Base-by-base conservation (phyloP, 2,113 vertebrate genomes). In the Channa argus region DNA sequence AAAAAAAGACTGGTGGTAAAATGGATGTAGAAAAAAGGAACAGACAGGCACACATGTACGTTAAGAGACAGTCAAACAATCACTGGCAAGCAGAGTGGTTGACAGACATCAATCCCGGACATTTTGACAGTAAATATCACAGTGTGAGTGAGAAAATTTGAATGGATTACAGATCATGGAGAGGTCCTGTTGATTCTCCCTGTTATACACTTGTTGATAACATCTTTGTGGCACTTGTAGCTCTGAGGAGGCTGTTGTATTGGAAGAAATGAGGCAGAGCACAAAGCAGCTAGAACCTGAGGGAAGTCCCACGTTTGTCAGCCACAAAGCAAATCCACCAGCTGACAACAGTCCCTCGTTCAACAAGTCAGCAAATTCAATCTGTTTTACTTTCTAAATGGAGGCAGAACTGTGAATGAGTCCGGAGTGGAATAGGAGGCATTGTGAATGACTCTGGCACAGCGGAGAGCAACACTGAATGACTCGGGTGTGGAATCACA, bases 401-500 rank as follows among this genome's bases (percentile, higher is more conserved):
- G 58, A 63, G 78, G 67, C 52, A 63, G 45, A 74, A 37, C 45
- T 65, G 71, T 77, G 88, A 84, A 82, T 75, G 74, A 79, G 78
- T 54, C 74, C 33, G 13, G 51, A 50, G 54, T 54, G 55, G 79
- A 74, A 67, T 8, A 60, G 45, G 54, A 79, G 47, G 63, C 82
- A 62, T 58, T 73, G 59, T 86, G 74, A 86, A 75, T 73, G 75
- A 72, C 77, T 71, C 59, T 68, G 49, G 54, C 55, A 39, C 38
- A 68, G 78, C 44, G 47, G 39, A 74, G 74, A 70, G 63, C 1
- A 8, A 39, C 55, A 34, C 36, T 73, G 82, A 83, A 76, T 80
- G 79, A 66, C 76, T 82, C 72, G 66, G 72, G 74, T 63, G 77
- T 65, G 80, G 72, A 83, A 82, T 82, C 66, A 85, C 85, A 78